Evolutionary conservation across 2,888 invertebrate genomes (phyloP).

Genomic region (Apodemia duryi): DNA sequence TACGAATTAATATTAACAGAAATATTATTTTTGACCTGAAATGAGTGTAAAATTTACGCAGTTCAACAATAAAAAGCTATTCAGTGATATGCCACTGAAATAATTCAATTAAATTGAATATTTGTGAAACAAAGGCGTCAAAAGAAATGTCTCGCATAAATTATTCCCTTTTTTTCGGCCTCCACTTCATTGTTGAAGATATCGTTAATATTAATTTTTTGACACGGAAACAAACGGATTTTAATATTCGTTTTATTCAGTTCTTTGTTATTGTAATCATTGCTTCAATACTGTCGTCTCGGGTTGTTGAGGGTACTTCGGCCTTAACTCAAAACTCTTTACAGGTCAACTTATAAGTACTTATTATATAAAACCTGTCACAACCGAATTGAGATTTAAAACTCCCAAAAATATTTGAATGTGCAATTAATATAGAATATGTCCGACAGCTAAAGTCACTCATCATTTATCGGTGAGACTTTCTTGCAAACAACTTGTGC

Average conservation of each 20-base stretch:
- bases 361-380: neutral
- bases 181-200: constrained; percentile 71
- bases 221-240: constrained; percentile 71
- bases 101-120: constrained; percentile 62
- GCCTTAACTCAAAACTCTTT: neutral
- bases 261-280: constrained; percentile 74
- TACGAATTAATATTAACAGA: no score
- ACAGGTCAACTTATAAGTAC: constrained; percentile 6
- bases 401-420: neutral
- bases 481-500: no score
- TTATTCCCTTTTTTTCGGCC: constrained; percentile 58
- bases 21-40: neutral
- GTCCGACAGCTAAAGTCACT: no score
- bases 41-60: neutral
- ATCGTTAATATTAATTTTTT: constrained; percentile 80
- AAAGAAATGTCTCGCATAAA: constrained; percentile 74
- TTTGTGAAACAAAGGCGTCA: constrained; percentile 67
- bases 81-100: constrained; percentile 25
- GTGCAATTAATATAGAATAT: neutral
- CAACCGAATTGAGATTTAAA: neutral
- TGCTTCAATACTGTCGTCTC: constrained; percentile 36
- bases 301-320: constrained; percentile 9
- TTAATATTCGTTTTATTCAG: constrained; percentile 66
- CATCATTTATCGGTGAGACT: no score
- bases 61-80: neutral